A percentile compares a stretch with the other conserved stretches of the same genome.
These are phyloP conservation scores for Lathamus discolor DNA, from an alignment of 2,113 vertebrate genomes.

Conservation along the genomic window DNA sequence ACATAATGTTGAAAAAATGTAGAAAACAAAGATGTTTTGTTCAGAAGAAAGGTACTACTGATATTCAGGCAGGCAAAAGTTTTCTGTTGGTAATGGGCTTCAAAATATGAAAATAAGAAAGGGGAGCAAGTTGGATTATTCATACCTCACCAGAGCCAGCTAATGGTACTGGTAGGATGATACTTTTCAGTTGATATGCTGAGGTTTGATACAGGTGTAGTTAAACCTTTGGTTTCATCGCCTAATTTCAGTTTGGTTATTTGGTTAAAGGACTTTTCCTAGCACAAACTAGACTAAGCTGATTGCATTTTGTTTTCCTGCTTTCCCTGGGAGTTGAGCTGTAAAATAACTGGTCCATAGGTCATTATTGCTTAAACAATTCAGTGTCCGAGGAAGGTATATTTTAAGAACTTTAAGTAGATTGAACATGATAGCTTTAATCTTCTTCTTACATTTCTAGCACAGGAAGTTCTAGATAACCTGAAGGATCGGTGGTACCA, in stretches of 20 bases:
- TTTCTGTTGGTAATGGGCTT: not conserved
- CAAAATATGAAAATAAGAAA: not conserved
- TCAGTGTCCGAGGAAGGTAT: no score
- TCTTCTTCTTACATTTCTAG: slow-evolving; percentile 61
- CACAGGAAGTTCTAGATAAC: slow-evolving; percentile 94
- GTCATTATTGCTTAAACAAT: not conserved
- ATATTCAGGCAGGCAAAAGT: not conserved
- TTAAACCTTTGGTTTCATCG: not conserved
- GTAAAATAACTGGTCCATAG: not conserved
- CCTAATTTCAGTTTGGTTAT: not conserved
- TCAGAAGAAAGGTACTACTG: not conserved
- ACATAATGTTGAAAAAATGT: not conserved
- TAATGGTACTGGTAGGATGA: not conserved
- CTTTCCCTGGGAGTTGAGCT: not conserved
- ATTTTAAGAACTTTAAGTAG: not conserved
- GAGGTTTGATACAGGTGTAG: not conserved
- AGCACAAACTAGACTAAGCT: not conserved
- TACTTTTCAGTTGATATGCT: not conserved
- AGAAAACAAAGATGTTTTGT: not conserved
- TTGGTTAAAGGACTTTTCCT: not conserved
- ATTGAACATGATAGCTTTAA: not conserved
- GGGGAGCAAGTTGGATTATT: not conserved
- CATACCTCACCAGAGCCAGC: not conserved
- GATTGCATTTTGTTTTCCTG: not conserved
- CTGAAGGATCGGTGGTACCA: slow-evolving; percentile 97